These are phyloP conservation scores for Tinea trinotella DNA, from an alignment of 2,888 invertebrate genomes.

Conservation along the genomic window DNA sequence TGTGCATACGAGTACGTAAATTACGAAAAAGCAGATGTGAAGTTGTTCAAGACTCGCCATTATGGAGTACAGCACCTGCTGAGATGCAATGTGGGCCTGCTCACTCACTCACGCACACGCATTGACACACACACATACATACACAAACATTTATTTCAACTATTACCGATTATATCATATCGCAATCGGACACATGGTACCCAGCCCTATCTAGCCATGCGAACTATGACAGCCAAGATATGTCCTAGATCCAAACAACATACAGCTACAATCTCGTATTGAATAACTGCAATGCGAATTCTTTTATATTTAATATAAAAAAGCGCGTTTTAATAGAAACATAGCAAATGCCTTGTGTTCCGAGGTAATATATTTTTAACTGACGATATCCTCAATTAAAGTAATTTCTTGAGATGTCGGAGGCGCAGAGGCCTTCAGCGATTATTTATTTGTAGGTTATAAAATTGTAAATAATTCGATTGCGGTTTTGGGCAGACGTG, in stretches of 20 bases:
- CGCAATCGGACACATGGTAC: slow-evolving; percentile 44
- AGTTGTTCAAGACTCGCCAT: slow-evolving; percentile 47
- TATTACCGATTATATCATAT: slow-evolving; percentile 47
- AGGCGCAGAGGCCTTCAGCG: slow-evolving; percentile 40
- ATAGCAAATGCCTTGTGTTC: slow-evolving; percentile 27
- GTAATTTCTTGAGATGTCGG: slow-evolving; percentile 36
- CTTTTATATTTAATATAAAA: slow-evolving; percentile 7
- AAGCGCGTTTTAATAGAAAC: slow-evolving; percentile 13
- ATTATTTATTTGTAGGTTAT: slow-evolving; percentile 52
- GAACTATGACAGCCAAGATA: slow-evolving; percentile 53
- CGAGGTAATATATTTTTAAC: slow-evolving; percentile 24
- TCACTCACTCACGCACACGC: slow-evolving; percentile 5
- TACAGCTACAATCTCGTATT: slow-evolving; percentile 1
- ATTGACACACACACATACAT: background rate
- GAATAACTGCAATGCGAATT: slow-evolving; percentile 27
- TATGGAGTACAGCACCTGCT: slow-evolving; percentile 56
- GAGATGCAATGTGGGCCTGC: slow-evolving; percentile 30
- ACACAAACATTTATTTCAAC: slow-evolving; percentile 2
- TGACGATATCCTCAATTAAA: slow-evolving; percentile 34
- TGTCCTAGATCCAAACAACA: slow-evolving; percentile 53
- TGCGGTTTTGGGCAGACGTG: slow-evolving; percentile 67
- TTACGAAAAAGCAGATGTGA: slow-evolving; percentile 65
- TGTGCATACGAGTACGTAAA: slow-evolving; percentile 32
- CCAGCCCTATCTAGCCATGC: slow-evolving; percentile 44
- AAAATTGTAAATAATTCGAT: slow-evolving; percentile 61